These are phyloP conservation scores for Lochmaea capreae DNA, from an alignment of 2,888 invertebrate species.

Conservation along the genomic window DNA sequence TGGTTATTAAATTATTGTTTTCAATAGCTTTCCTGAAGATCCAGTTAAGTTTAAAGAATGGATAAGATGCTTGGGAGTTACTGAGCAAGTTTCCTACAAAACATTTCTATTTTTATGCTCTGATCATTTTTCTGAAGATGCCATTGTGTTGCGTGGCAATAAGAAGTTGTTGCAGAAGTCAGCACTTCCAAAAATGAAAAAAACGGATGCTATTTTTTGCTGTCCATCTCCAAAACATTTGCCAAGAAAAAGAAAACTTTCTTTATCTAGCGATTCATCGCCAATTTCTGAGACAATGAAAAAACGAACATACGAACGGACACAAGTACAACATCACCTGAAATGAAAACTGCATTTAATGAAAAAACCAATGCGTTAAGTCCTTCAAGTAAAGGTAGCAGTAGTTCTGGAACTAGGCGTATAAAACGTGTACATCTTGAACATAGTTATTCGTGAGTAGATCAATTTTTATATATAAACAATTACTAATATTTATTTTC, in stretches of 20 bases:
- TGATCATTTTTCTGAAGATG: neutral
- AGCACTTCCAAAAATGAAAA: neutral
- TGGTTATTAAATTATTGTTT: neutral
- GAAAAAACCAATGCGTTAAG: neutral
- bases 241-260: neutral
- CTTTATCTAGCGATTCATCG: neutral
- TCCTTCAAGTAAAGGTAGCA: neutral
- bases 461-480: neutral
- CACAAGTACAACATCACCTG: neutral
- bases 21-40: neutral
- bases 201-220: neutral
- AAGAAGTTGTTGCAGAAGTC: neutral
- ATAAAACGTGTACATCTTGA: neutral
- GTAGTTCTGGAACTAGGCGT: neutral
- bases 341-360: neutral
- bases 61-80: neutral
- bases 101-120: neutral
- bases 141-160: neutral
- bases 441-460: neutral
- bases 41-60: neutral
- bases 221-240: neutral
- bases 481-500: neutral
- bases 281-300: neutral
- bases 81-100: neutral
- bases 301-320: neutral